These are phyloP conservation scores for Palaemon carinicauda DNA, from an alignment of 1,140 invertebrate genomes.

Conservation along the genomic window DNA sequence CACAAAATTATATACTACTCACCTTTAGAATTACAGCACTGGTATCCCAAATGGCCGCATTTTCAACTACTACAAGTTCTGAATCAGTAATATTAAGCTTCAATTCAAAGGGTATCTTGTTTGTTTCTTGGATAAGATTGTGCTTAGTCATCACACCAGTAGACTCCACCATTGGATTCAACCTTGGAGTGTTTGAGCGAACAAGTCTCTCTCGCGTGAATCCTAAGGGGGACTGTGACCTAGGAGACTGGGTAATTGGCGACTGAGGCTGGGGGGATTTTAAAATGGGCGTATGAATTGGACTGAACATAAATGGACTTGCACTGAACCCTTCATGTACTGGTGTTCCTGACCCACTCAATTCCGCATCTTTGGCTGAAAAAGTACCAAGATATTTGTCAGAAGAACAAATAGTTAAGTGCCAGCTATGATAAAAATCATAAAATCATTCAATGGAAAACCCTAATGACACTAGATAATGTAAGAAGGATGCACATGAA, in stretches of 20 bases:
- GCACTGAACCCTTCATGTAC: background rate
- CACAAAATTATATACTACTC: background rate
- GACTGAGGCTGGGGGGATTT: background rate
- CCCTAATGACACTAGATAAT: background rate
- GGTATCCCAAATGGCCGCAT: slow-evolving; percentile 84
- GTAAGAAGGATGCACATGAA: too few relatives aligned
- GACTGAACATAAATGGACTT: slow-evolving; percentile 20
- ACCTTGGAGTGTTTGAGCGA: slow-evolving; percentile 17
- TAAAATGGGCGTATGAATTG: background rate
- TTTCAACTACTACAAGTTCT: slow-evolving; percentile 92
- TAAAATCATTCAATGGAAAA: background rate
- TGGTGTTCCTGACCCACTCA: background rate
- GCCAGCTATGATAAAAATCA: too few relatives aligned
- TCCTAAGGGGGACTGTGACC: slow-evolving; percentile 7
- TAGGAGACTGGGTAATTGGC: slow-evolving; percentile 28
- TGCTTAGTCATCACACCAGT: slow-evolving; percentile 64
- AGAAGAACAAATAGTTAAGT: too few relatives aligned
- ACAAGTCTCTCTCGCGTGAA: background rate
- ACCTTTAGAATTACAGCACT: slow-evolving; percentile 86
- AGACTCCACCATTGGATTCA: slow-evolving; percentile 60
- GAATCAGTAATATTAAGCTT: slow-evolving; percentile 96
- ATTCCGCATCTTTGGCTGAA: background rate
- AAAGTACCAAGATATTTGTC: background rate
- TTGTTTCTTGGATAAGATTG: slow-evolving; percentile 64
- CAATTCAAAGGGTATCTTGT: slow-evolving; percentile 76